phyloP scores from a whole-genome alignment of 1,140 invertebrate genomes.

The Heterodera schachtii region DNA sequence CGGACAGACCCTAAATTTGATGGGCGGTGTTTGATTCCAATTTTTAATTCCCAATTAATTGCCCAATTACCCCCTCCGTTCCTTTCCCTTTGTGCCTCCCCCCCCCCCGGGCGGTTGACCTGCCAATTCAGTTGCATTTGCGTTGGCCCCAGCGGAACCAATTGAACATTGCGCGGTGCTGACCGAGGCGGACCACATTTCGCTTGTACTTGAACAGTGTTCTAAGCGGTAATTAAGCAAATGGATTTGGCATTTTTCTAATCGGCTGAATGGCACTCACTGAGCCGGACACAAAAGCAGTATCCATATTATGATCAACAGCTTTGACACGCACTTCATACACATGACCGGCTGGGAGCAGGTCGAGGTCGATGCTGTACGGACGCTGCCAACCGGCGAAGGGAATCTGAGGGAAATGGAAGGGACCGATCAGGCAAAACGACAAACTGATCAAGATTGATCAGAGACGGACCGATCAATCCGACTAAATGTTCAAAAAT shows the following conservation, averaged over 20 bases:
- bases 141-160: conserved; percentile 60
- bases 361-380: conserved; percentile 58
- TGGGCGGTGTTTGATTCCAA: too few relatives aligned
- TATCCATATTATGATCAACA: conserved; percentile 57
- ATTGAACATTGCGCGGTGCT: conserved; percentile 56
- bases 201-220: conserved; percentile 27
- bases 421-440: too few relatives aligned
- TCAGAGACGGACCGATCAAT: not conserved
- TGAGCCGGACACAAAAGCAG: conserved; percentile 58
- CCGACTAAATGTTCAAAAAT: not conserved
- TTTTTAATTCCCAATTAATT: too few relatives aligned
- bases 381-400: conserved; percentile 62
- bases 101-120: not conserved
- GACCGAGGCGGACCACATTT: conserved; percentile 49
- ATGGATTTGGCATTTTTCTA: not conserved
- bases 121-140: conserved; percentile 63
- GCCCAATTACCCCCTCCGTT: too few relatives aligned
- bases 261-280: not conserved
- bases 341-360: conserved; percentile 57
- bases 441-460: not conserved
- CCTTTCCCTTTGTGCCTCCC: too few relatives aligned
- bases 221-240: not conserved
- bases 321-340: conserved; percentile 63
- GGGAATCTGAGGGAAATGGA: conserved; percentile 43
- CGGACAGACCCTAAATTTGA: conserved; percentile 49